phyloP scores from a whole-genome alignment of 2,888 invertebrate genomes.

The Itoplectis maculator region DNA sequence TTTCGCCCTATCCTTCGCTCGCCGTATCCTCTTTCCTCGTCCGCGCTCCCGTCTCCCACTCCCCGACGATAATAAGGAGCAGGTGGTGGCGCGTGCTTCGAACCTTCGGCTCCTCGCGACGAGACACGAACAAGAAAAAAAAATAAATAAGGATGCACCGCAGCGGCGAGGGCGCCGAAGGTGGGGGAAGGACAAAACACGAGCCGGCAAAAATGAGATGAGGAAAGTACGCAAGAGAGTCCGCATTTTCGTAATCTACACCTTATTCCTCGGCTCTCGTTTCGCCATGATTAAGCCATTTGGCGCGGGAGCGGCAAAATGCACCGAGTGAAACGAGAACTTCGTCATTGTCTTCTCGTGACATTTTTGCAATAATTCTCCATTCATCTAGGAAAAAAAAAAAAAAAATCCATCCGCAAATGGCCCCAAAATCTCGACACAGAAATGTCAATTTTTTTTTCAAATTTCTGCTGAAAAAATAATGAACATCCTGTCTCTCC shows the following conservation, averaged over 20 bases:
- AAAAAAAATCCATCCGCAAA: no score
- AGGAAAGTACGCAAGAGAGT: constrained; percentile 55
- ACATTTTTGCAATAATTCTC: background rate
- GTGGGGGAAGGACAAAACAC: constrained; percentile 9
- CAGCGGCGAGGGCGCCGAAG: constrained; percentile 22
- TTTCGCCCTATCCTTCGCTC: constrained; percentile 41
- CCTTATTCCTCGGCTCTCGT: constrained; percentile 60
- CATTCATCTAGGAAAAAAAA: background rate
- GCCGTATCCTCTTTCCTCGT: constrained; percentile 24
- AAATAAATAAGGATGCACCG: constrained; percentile 55
- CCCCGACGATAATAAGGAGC: constrained; percentile 79
- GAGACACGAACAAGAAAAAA: constrained; percentile 59
- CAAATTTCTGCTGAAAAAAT: background rate
- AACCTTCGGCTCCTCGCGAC: constrained; percentile 70
- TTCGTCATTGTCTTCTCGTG: constrained; percentile 10
- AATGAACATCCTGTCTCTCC: background rate
- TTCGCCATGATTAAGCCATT: constrained; percentile 69
- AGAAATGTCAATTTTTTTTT: background rate
- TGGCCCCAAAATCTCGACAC: background rate
- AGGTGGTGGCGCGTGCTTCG: constrained; percentile 81
- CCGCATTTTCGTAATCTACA: constrained; percentile 68
- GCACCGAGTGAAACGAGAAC: constrained; percentile 24
- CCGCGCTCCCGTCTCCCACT: constrained; percentile 50
- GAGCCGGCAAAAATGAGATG: constrained; percentile 40
- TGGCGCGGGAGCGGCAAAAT: constrained; percentile 27